phyloP scores from a whole-genome alignment of 1,140 invertebrate genomes.

The Elymnias hypermnestra region DNA sequence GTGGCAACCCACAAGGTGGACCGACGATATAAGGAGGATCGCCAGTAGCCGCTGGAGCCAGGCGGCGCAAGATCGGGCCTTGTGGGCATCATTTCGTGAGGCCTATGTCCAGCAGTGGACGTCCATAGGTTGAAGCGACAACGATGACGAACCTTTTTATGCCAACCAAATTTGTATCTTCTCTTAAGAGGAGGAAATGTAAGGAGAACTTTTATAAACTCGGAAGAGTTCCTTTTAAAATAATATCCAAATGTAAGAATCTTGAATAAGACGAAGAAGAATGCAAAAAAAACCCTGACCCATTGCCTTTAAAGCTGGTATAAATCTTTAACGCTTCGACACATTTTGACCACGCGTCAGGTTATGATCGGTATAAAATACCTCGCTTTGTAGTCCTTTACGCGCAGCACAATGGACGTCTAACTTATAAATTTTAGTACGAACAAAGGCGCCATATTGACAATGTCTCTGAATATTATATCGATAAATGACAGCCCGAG shows the following conservation, averaged over 20 bases:
- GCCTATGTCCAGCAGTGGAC: no score
- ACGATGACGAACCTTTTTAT: no score
- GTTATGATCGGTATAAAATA: constrained; percentile 66
- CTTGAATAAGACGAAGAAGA: constrained; percentile 12
- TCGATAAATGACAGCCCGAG: constrained; percentile 43
- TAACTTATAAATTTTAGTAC: constrained; percentile 71
- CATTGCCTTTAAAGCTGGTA: constrained; percentile 26
- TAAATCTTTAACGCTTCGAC: constrained; percentile 70
- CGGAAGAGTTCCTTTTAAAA: constrained; percentile 5
- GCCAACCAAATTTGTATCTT: no score
- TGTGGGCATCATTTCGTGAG: no score
- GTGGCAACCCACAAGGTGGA: no score
- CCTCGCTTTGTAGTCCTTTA: constrained; percentile 55
- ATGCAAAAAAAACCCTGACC: constrained; percentile 19
- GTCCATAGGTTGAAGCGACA: no score
- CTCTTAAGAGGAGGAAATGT: no score
- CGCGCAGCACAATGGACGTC: constrained; percentile 59
- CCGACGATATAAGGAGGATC: no score
- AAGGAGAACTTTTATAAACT: no score
- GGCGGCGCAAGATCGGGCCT: no score
- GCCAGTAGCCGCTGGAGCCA: no score
- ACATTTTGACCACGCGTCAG: constrained; percentile 70
- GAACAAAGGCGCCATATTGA: constrained; percentile 72
- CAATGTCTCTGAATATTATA: constrained; percentile 60
- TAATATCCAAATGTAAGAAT: no score